Evolutionary conservation across 2,797 vertebrate species (phyloP).

Genomic region (Ataeniobius toweri): DNA sequence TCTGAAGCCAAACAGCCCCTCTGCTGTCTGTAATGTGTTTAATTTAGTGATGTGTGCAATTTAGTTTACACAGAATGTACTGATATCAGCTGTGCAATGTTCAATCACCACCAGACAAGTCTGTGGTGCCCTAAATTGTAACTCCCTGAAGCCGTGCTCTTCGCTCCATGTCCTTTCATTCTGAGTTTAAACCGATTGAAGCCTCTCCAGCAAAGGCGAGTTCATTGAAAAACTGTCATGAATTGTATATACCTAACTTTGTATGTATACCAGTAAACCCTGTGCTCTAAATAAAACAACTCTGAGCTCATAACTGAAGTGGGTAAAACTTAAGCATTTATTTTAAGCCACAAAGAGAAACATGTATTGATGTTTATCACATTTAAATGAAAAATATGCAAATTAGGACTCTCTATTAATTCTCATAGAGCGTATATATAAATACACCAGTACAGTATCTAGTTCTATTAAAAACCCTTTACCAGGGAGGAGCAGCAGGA

Average conservation of each 20-base stretch:
- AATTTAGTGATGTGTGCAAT: constrained; percentile 28
- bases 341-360: constrained; percentile 75
- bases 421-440: constrained; percentile 74
- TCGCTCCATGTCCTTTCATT: constrained; percentile 49
- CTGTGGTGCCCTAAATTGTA: constrained; percentile 59
- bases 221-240: constrained; percentile 72
- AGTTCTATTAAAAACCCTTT: constrained; percentile 68
- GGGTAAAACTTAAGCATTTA: constrained; percentile 76
- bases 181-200: constrained; percentile 55
- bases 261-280: constrained; percentile 79
- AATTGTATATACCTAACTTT: constrained; percentile 80
- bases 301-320: constrained; percentile 72
- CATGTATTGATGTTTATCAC: constrained; percentile 74
- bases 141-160: constrained; percentile 47
- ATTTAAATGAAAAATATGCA: constrained; percentile 76
- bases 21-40: constrained; percentile 67
- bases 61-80: constrained; percentile 71
- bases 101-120: constrained; percentile 24
- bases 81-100: constrained; percentile 63
- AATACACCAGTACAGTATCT: constrained; percentile 70
- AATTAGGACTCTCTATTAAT: constrained; percentile 73
- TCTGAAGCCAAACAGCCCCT: constrained; percentile 52
- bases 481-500: constrained; percentile 69
- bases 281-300: constrained; percentile 79
- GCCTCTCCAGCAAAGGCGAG: constrained; percentile 59